phyloP scores from a whole-genome alignment of 1,140 invertebrate species.

The Sarcophaga peregrina region DNA sequence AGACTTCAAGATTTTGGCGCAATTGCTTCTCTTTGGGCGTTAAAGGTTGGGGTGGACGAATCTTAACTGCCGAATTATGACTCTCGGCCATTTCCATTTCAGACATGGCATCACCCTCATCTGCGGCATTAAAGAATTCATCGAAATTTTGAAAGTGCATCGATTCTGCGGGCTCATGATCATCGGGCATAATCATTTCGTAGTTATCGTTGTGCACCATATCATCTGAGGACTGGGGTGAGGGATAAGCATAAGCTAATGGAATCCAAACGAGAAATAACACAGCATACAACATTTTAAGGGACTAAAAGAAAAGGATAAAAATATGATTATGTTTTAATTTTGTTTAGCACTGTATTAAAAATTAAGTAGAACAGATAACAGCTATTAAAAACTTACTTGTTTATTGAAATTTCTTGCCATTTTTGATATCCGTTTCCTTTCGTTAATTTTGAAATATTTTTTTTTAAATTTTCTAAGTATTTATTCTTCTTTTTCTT shows the following conservation, averaged over 20 bases:
- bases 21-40: constrained; percentile 49
- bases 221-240: background rate
- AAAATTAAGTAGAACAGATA: too few relatives aligned
- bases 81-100: constrained; percentile 62
- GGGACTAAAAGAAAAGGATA: background rate
- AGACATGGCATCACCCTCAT: constrained; percentile 50
- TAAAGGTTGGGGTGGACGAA: constrained; percentile 53
- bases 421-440: constrained; percentile 13
- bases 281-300: background rate
- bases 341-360: too few relatives aligned
- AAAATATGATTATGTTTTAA: too few relatives aligned
- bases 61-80: constrained; percentile 46
- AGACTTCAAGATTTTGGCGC: constrained; percentile 50
- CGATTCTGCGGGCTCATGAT: constrained; percentile 58
- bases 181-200: constrained; percentile 62
- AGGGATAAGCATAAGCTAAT: background rate
- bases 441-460: background rate
- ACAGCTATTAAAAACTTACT: background rate
- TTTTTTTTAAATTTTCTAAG: too few relatives aligned
- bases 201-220: constrained; percentile 50
- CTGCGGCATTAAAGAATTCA: constrained; percentile 54
- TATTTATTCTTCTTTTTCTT: too few relatives aligned
- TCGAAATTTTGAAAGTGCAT: constrained; percentile 63
- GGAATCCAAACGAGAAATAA: constrained; percentile 3
- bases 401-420: constrained; percentile 18